Conservation (phyloP, 1,140 invertebrate genomes). For the Epicauta chinensis region DNA sequence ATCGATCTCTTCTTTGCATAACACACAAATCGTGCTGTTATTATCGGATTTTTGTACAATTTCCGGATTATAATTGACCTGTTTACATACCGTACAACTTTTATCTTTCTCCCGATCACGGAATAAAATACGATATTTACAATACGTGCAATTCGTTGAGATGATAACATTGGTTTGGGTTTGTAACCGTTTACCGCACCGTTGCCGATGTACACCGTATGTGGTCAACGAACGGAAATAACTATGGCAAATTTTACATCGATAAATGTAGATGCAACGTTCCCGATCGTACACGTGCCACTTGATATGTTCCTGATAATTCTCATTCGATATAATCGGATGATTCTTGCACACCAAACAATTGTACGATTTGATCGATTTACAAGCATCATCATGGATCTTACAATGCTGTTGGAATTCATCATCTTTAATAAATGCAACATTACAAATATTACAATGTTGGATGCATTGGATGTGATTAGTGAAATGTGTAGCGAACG, state of each 20-base stretch:
- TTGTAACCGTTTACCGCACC: slow-evolving; percentile 7
- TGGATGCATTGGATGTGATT: slow-evolving; percentile 43
- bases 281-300: slow-evolving; percentile 25
- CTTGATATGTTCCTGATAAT: slow-evolving; percentile 25
- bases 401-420: slow-evolving; percentile 32
- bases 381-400: slow-evolving; percentile 12
- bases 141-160: slow-evolving; percentile 14
- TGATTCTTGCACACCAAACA: slow-evolving; percentile 26
- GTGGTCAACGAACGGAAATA: slow-evolving; percentile 34
- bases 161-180: slow-evolving; percentile 17
- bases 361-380: slow-evolving; percentile 22
- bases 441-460: slow-evolving; percentile 43
- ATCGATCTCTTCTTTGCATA: slow-evolving; percentile 24
- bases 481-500: slow-evolving; percentile 44
- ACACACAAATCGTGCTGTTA: slow-evolving; percentile 22
- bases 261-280: slow-evolving; percentile 30
- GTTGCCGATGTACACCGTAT: slow-evolving; percentile 25
- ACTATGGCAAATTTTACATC: slow-evolving; percentile 33
- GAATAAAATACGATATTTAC: slow-evolving; percentile 19
- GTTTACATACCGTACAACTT: slow-evolving; percentile 20
- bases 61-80: slow-evolving; percentile 3
- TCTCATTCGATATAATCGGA: slow-evolving; percentile 4
- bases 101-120: slow-evolving; percentile 7
- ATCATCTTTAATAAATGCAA: slow-evolving; percentile 36
- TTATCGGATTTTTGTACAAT: not conserved